These are phyloP conservation scores for Enteromius mattozi DNA, from an alignment of 2,797 vertebrate genomes.

Conservation along the genomic window DNA sequence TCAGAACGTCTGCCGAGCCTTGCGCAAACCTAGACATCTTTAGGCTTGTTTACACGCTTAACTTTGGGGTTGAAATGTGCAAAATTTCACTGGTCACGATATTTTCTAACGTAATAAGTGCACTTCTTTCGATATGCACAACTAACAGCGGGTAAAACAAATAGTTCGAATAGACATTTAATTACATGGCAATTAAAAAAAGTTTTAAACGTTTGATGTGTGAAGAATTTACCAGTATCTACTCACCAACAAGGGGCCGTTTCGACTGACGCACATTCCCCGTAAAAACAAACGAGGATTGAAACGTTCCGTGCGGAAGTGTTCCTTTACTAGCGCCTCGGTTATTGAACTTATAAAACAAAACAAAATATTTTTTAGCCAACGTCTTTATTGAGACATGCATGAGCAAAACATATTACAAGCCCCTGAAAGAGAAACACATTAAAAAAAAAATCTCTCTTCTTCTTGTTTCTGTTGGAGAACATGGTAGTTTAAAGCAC, in stretches of 20 bases:
- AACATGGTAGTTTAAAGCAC: not conserved
- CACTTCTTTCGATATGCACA: not conserved
- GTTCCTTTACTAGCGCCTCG: not conserved
- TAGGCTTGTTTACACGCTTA: not conserved
- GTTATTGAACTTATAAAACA: not conserved
- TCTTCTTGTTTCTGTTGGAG: not conserved
- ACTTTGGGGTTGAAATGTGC: not conserved
- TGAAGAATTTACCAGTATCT: not conserved
- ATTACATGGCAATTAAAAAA: not conserved
- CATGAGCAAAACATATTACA: not conserved
- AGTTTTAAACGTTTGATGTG: not conserved
- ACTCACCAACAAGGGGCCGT: slow-evolving; percentile 29
- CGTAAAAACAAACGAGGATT: not conserved
- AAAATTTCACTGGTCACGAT: not conserved
- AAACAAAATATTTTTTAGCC: not conserved
- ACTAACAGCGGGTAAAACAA: not conserved
- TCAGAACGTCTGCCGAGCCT: not conserved
- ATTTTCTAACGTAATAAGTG: too few species aligned
- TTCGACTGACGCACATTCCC: slow-evolving; percentile 39
- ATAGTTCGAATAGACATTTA: not conserved
- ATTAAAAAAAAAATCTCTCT: not conserved
- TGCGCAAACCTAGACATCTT: not conserved
- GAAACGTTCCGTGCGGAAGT: slow-evolving; percentile 32
- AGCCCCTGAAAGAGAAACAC: not conserved
- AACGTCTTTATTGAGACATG: not conserved